Evolutionary conservation across 2,113 vertebrate species (phyloP), one percentile per base, ranked within the genome.

Genomic region (Galemys pyrenaicus): DNA sequence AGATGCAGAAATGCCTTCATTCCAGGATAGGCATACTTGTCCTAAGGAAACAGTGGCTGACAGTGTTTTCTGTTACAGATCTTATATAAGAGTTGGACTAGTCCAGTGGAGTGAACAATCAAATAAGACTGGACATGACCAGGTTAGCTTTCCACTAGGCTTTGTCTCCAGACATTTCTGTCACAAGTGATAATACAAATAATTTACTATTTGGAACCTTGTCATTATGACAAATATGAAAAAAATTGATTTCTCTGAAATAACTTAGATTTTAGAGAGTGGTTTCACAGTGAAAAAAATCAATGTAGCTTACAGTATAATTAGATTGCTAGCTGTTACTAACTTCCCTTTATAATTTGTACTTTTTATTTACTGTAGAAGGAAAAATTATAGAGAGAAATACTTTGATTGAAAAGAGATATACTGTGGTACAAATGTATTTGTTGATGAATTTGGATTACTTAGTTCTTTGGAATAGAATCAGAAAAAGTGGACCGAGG

Each of bases 291-390:
- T 74, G 10, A 51, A 51, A 51, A 90, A 91, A 92, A 56, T 74
- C 51, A 82, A n/a, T 87, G 39, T 62, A 62, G 28, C 10, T 35
- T 51, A 91, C 4, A 78, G 56, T 26, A 78, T 22, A 89, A 71
- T 84, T 85, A 89, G 35, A 82, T 86, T 86, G 37, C 8, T 89
- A 81, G 16, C 51, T 91, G 39, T 67, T 86, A 62, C 20, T 73
- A 77, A 93, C 85, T 86, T 82, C 41, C 62, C 41, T 54, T 79
- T 84, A 86, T 74, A 41, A 78, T 93, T 87, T 81, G 49, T n/a
- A 75, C 11, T 11, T 92, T 87, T 41, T 60, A 26, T 64, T 79
- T 13, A 58, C 9, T 30, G 3, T 24, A 84, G 8, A 77, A 81
- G n/a, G 28, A 78, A 56, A 91, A 85, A 60, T 56, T 16, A 41